Percentiles rank a stretch among this genome's conserved stretches.
These are phyloP conservation scores for Ormia ochracea DNA, from an alignment of 2,888 invertebrate genomes.

Conservation along the genomic window DNA sequence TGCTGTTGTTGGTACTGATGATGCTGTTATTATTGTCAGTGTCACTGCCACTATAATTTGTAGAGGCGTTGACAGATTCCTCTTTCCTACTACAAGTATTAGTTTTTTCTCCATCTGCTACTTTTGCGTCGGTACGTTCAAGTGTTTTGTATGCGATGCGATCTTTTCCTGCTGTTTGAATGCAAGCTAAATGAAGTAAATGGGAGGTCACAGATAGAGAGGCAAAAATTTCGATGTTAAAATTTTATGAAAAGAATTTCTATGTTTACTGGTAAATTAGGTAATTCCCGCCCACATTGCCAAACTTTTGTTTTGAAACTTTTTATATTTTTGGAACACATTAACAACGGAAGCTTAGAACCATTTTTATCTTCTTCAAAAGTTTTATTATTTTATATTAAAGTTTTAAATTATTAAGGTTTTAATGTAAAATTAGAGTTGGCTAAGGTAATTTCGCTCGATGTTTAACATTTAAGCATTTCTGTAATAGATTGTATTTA, in stretches of 20 bases:
- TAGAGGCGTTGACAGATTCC: conserved; percentile 57
- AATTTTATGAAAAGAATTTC: neutral
- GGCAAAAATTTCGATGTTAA: neutral
- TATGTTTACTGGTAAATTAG: too few species aligned
- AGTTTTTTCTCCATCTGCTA: conserved; percentile 75
- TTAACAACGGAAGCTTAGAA: too few species aligned
- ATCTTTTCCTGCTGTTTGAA: conserved; percentile 83
- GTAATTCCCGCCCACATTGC: too few species aligned
- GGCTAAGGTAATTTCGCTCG: too few species aligned
- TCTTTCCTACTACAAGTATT: conserved; percentile 69
- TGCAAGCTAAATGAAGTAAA: conserved; percentile 80
- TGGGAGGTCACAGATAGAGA: neutral
- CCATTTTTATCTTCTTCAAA: too few species aligned
- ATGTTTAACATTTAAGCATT: too few species aligned
- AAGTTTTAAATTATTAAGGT: too few species aligned
- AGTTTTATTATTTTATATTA: too few species aligned
- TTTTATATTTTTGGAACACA: too few species aligned
- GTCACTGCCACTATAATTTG: conserved; percentile 67
- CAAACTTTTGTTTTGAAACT: too few species aligned
- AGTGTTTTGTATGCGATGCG: conserved; percentile 82
- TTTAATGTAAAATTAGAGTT: too few species aligned
- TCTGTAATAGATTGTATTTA: too few species aligned
- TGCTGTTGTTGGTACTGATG: neutral
- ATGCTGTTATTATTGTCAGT: conserved; percentile 50
- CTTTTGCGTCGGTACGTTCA: conserved; percentile 77